phyloP scores from a whole-genome alignment of 2,797 vertebrate species.

The Phalloptychus januarius region DNA sequence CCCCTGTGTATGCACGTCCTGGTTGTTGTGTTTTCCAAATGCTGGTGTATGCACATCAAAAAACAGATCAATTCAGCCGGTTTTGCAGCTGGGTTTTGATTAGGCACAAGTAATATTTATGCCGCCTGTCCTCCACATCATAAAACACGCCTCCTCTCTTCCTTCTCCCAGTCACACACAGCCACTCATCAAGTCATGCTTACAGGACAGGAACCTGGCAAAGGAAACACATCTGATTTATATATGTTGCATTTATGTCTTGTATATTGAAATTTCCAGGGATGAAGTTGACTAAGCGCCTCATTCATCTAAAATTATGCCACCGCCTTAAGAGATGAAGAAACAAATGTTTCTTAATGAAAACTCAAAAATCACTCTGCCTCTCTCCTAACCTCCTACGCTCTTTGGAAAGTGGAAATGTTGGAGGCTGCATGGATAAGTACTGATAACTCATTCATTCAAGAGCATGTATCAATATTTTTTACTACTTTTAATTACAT shows the following conservation, averaged over 20 bases:
- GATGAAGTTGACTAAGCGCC: conserved; percentile 58
- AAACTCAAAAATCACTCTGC: conserved; percentile 35
- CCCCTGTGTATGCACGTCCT: neutral
- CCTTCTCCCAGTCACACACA: conserved; percentile 48
- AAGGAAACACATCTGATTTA: conserved; percentile 61
- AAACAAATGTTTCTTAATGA: conserved; percentile 43
- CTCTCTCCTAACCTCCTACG: conserved; percentile 37
- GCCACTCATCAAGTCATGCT: conserved; percentile 43
- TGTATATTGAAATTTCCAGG: conserved; percentile 42
- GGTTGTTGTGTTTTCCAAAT: conserved; percentile 27
- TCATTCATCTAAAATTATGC: conserved; percentile 42
- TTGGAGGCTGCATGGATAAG: conserved; percentile 11
- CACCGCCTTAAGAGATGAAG: conserved; percentile 16
- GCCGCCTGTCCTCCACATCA: conserved; percentile 62
- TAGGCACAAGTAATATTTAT: conserved; percentile 72
- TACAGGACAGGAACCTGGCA: conserved; percentile 74
- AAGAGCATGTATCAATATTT: neutral
- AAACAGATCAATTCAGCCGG: conserved; percentile 68
- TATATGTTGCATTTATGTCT: conserved; percentile 70
- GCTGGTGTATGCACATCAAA: conserved; percentile 41
- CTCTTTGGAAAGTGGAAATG: conserved; percentile 44
- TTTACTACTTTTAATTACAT: neutral
- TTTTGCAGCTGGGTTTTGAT: conserved; percentile 73
- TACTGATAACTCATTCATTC: conserved; percentile 48
- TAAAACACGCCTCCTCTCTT: conserved; percentile 69